Conservation (phyloP, 2,113 vertebrate genomes). For the Ctenodactylus gundi region DNA sequence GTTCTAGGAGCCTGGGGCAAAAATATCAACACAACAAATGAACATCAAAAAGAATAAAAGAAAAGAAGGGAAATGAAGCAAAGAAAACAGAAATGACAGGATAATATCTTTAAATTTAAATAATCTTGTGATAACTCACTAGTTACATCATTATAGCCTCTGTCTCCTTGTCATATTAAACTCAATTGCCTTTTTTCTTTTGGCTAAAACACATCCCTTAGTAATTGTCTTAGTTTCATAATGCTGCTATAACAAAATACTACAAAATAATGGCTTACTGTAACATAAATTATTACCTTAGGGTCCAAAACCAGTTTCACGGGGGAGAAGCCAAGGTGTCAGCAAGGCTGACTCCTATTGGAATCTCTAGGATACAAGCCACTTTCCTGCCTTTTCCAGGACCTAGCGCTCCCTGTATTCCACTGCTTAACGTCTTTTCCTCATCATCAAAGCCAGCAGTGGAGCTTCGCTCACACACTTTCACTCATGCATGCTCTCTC, state of each 20-base stretch:
- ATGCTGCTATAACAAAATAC: not conserved
- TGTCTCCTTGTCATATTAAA: not conserved
- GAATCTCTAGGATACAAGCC: not conserved
- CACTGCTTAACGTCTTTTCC: not conserved
- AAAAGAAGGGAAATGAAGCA: not conserved
- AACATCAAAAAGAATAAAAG: not conserved
- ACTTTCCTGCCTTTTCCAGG: not conserved
- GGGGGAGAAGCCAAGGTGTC: not conserved
- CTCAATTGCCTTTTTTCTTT: not conserved
- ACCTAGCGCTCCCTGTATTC: not conserved
- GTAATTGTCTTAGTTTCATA: not conserved
- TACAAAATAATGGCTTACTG: not conserved
- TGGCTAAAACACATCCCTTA: not conserved
- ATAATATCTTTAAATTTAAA: slow-evolving; percentile 17
- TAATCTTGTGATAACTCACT: not conserved
- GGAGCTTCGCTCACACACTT: not conserved
- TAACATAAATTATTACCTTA: not conserved
- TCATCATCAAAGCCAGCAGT: not conserved
- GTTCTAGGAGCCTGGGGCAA: not conserved
- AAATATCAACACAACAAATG: not conserved
- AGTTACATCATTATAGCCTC: not conserved
- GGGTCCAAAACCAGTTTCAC: not conserved
- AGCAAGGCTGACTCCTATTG: not conserved
- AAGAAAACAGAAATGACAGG: not conserved
- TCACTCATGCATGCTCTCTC: too few relatives aligned